phyloP scores from a whole-genome alignment of 2,888 invertebrate genomes.

The Tetragonisca angustula region DNA sequence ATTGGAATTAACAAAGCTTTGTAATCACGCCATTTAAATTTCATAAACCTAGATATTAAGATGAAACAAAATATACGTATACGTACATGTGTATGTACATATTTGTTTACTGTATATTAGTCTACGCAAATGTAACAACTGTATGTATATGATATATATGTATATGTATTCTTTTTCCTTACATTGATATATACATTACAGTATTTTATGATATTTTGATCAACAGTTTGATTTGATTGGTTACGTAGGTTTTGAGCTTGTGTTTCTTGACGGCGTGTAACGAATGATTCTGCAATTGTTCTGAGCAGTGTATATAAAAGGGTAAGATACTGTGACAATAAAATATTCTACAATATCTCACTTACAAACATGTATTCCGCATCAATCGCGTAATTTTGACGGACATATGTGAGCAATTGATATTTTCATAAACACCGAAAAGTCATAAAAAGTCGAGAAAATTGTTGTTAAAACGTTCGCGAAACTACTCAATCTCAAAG shows the following conservation, averaged over 20 bases:
- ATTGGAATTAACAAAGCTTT: neutral
- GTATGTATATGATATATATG: neutral
- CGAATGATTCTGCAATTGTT: neutral
- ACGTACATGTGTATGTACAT: neutral
- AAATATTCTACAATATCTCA: conserved; percentile 3
- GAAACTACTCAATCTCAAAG: neutral
- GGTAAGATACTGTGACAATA: neutral
- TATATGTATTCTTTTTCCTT: neutral
- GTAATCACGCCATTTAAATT: neutral
- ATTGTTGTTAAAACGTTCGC: neutral
- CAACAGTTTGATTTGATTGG: neutral
- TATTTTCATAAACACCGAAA: neutral
- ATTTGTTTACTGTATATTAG: neutral
- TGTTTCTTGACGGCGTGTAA: neutral
- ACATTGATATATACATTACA: neutral
- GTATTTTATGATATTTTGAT: neutral
- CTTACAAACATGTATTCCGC: neutral
- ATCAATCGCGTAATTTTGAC: neutral
- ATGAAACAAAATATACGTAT: conserved; percentile 8
- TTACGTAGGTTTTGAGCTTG: no score
- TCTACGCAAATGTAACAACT: neutral
- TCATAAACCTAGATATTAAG: neutral
- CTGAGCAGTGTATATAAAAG: neutral
- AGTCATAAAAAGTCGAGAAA: neutral
- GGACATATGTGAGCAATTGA: conserved; percentile 3